Base-by-base conservation (phyloP, 2,888 invertebrate species). In the Campopleginae sp. region DNA sequence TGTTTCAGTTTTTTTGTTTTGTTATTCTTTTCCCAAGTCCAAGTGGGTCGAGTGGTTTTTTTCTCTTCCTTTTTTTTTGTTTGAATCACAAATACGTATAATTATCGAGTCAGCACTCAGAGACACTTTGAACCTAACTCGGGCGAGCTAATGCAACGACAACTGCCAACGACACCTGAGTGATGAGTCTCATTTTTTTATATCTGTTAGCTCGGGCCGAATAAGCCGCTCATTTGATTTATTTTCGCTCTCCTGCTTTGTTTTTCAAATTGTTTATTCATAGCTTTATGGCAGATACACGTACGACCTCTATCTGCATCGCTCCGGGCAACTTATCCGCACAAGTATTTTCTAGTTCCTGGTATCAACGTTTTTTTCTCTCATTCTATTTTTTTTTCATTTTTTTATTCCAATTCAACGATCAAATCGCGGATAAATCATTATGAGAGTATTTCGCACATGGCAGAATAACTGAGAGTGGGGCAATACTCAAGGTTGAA, bases 401-500 rank as follows among this genome's bases (percentile, higher is more conserved):
- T 63, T 70, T 65, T 44, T 63, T 31, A 76, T 80, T 75, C 70
- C 63, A 51, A 68, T 58, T 38, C 75, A 77, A 65, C 48, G 54
- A 71, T 71, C 58, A 78, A 80, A 71, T 65, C 48, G 80, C 76
- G 51, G 8, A 65, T 65, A 48, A 23, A 65, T 70, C 63, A 31
- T 27, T 44, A 48, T 33, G 27, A 38, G 51, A 65, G 63, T 77
- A 77, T 77, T 77, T 48, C 77, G 51, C 77, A 65, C 65, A 33
- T 65, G 14, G 38, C 27, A 42, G 46, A 48, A 48, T 76, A 12
- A 19, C 23, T 38, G 4, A 6, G 42, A 19, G 44, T 33, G 70
- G 78, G 46, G 70, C 23, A 71, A 75, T 61, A 65, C 78, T 84
- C 84, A 84, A 84, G 84, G 84, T 72, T 84, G 75, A 84, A 80